Conservation (phyloP, 2,113 vertebrate species). For the Leuciscus idus region DNA sequence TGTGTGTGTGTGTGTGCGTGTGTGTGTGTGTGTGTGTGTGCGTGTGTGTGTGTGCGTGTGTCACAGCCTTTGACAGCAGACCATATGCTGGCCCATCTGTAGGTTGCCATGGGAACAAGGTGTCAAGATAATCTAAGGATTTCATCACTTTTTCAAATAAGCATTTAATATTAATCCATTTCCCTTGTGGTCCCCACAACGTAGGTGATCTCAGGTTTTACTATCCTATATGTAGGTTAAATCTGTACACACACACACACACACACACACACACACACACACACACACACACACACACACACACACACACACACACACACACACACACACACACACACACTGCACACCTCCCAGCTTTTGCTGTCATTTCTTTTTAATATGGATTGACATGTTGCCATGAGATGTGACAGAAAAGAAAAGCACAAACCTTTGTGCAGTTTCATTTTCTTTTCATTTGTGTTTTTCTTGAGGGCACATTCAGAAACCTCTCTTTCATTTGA, state of each 20-base stretch:
- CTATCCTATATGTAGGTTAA: neutral
- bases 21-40: neutral
- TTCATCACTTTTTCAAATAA: neutral
- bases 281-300: neutral
- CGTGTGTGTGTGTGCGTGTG: neutral
- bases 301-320: neutral
- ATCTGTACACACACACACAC: neutral
- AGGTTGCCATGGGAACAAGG: conserved; percentile 23
- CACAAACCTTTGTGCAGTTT: conserved; percentile 9
- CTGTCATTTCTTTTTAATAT: neutral
- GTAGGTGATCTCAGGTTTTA: too few relatives aligned
- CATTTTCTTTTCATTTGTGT: neutral
- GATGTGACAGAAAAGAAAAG: neutral
- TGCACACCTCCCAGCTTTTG: neutral
- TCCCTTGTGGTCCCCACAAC: too few relatives aligned
- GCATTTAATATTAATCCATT: too few relatives aligned
- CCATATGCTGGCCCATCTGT: neutral
- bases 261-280: neutral
- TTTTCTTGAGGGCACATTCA: neutral
- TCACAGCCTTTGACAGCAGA: neutral
- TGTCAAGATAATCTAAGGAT: neutral
- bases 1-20: neutral
- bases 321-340: neutral
- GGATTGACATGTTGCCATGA: neutral
- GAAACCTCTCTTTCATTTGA: conserved; percentile 11